phyloP scores from a whole-genome alignment of 2,797 vertebrate genomes.

The Myripristis murdjan region DNA sequence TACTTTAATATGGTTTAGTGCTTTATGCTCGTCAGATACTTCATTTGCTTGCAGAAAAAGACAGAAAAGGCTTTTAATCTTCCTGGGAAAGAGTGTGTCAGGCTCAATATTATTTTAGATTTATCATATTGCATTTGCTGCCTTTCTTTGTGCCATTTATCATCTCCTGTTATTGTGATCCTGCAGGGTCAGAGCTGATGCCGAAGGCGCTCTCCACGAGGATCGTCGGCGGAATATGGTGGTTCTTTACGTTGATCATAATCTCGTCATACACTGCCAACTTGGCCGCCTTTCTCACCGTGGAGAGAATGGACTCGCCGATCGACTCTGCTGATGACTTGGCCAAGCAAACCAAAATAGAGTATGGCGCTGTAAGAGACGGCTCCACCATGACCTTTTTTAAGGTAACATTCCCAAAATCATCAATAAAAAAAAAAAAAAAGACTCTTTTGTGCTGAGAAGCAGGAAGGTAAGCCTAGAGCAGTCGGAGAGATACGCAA shows the following conservation, averaged over 20 bases:
- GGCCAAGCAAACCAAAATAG: slow-evolving; percentile 98
- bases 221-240: slow-evolving; percentile 99
- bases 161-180: slow-evolving; percentile 5
- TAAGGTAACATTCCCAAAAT: slow-evolving; percentile 87
- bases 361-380: slow-evolving; percentile 95
- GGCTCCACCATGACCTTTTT: slow-evolving; percentile 99
- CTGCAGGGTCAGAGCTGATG: slow-evolving; percentile 96
- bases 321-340: slow-evolving; percentile 97
- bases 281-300: slow-evolving; percentile 97
- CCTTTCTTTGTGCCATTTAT: slow-evolving; percentile 13
- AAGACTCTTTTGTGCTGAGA: not conserved
- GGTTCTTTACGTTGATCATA: slow-evolving; percentile 99
- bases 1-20: not conserved
- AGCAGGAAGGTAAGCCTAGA: not conserved
- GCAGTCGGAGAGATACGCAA: not conserved
- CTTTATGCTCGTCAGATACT: not conserved
- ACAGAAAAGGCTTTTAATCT: not conserved
- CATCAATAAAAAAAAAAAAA: no score
- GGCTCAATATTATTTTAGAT: not conserved
- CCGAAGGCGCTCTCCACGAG: slow-evolving; percentile 98
- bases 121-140: not conserved
- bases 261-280: slow-evolving; percentile 99
- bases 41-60: not conserved
- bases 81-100: not conserved
- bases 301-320: slow-evolving; percentile 98